A percentile compares a stretch with the other conserved stretches of the same genome.
Conservation (phyloP, 2,888 invertebrate species). For the Choreutis nemorana region DNA sequence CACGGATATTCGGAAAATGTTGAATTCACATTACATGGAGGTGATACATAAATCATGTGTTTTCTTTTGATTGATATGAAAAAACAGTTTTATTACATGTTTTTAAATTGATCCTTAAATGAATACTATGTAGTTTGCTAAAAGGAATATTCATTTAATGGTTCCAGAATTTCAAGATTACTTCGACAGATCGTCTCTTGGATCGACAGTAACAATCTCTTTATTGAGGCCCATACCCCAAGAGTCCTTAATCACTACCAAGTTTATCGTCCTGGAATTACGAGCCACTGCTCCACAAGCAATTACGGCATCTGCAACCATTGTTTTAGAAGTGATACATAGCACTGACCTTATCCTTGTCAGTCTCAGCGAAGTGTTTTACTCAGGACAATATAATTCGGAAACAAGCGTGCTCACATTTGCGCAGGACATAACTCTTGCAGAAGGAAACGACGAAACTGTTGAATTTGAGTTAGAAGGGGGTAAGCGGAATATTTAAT, state of each 20-base stretch:
- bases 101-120: too few species aligned
- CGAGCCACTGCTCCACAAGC: constrained; percentile 13
- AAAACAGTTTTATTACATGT: too few species aligned
- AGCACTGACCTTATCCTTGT: too few species aligned
- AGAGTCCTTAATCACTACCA: constrained; percentile 11
- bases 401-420: constrained; percentile 11
- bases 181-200: constrained; percentile 7
- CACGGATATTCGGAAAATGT: too few species aligned
- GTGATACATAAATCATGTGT: too few species aligned
- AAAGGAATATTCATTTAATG: too few species aligned
- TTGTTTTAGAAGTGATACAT: constrained; percentile 10
- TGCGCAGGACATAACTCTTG: constrained; percentile 12
- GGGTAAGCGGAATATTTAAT: too few species aligned
- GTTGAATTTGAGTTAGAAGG: constrained; percentile 19
- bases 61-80: too few species aligned
- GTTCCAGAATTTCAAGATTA: constrained; percentile 11
- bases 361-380: constrained; percentile 16
- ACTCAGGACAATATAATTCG: constrained; percentile 18
- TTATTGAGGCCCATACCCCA: constrained; percentile 12
- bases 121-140: too few species aligned
- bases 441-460: constrained; percentile 14
- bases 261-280: constrained; percentile 14
- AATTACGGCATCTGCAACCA: constrained; percentile 10
- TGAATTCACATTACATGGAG: too few species aligned
- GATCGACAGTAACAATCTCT: constrained; percentile 10